Conservation (phyloP, 2,888 invertebrate species). For the Drosophila meridionalis region DNA sequence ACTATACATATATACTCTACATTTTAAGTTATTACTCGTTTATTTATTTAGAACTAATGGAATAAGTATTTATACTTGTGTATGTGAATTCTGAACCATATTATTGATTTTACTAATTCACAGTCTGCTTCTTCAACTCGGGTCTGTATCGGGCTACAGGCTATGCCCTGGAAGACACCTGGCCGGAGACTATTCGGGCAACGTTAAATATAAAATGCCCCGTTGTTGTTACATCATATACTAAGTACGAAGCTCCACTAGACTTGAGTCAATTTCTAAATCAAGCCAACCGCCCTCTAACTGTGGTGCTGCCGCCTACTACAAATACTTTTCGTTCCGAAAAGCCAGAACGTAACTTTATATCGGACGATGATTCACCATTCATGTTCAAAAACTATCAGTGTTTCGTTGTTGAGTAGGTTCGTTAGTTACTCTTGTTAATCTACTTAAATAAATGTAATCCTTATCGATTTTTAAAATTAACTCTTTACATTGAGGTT, state of each 20-base stretch:
- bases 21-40: background rate
- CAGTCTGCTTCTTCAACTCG: conserved; percentile 90
- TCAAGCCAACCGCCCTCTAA: conserved; percentile 85
- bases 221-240: conserved; percentile 89
- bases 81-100: background rate
- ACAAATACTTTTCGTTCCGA: conserved; percentile 89
- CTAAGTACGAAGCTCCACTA: conserved; percentile 88
- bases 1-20: background rate
- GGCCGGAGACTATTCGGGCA: conserved; percentile 88
- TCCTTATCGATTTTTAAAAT: background rate
- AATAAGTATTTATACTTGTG: background rate
- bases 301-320: conserved; percentile 86
- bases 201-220: conserved; percentile 87
- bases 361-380: conserved; percentile 89
- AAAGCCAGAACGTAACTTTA: conserved; percentile 90
- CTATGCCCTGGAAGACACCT: conserved; percentile 88
- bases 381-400: conserved; percentile 91
- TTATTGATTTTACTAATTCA: background rate
- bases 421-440: background rate
- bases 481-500: background rate
- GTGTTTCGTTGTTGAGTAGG: conserved; percentile 86
- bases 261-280: conserved; percentile 87
- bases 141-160: conserved; percentile 89
- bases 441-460: conserved; percentile 4
- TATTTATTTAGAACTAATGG: background rate